Evolutionary conservation across 2,888 invertebrate species (phyloP).

Genomic region (Hypomecis atomaria): DNA sequence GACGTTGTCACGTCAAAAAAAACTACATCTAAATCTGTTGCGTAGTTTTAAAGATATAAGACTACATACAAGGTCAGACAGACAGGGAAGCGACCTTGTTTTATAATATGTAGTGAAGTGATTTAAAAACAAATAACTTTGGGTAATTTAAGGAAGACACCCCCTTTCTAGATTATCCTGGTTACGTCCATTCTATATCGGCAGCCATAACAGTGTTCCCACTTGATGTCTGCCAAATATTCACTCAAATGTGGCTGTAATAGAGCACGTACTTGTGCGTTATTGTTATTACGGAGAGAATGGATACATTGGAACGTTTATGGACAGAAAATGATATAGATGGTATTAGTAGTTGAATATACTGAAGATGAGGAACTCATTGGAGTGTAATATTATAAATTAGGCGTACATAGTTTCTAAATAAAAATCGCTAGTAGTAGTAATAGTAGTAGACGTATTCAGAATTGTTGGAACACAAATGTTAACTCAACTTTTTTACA

Average conservation of each 20-base stretch:
- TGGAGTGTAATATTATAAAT: neutral
- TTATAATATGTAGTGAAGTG: too few species aligned
- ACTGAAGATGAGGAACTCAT: neutral
- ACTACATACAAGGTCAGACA: too few species aligned
- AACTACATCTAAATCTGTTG: too few species aligned
- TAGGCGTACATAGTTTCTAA: too few species aligned
- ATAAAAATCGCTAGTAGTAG: too few species aligned
- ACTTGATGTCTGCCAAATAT: constrained; percentile 44
- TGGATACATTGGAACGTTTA: constrained; percentile 31
- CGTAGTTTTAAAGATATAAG: too few species aligned
- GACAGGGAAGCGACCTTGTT: too few species aligned
- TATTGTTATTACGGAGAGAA: constrained; percentile 33
- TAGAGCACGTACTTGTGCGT: constrained; percentile 35
- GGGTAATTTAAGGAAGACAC: neutral
- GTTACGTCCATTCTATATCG: constrained; percentile 18
- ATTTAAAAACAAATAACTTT: neutral
- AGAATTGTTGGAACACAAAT: too few species aligned
- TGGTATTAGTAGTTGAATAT: constrained; percentile 13
- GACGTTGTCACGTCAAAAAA: too few species aligned
- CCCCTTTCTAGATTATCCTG: neutral
- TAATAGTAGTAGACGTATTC: too few species aligned
- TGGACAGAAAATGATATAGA: constrained; percentile 27
- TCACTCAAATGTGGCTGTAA: constrained; percentile 33
- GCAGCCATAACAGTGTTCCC: constrained; percentile 31
- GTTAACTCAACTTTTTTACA: too few species aligned